These are phyloP conservation scores for Pseudococcus longispinus DNA, from an alignment of 2,888 invertebrate species.

Conservation along the genomic window DNA sequence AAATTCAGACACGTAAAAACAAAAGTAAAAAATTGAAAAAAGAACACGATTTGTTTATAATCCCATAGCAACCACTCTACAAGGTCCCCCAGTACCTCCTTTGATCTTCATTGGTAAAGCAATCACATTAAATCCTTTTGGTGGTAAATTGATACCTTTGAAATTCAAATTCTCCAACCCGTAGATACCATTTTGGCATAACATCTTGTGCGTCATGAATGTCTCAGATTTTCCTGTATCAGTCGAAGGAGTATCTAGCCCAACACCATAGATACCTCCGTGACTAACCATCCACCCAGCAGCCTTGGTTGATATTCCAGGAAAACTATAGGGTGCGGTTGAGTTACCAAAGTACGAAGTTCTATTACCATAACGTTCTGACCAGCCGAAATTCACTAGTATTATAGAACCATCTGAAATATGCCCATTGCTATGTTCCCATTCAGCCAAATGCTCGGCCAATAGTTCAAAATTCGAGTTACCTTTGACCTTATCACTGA, in stretches of 20 bases:
- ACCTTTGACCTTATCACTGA: conserved; percentile 58
- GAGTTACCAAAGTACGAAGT: conserved; percentile 57
- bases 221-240: conserved; percentile 67
- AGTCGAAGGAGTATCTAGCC: conserved; percentile 71
- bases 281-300: conserved; percentile 69
- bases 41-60: not conserved
- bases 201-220: conserved; percentile 66
- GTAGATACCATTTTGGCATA: conserved; percentile 65
- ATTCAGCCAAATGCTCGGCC: conserved; percentile 58
- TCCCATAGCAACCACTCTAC: not conserved
- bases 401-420: conserved; percentile 59
- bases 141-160: conserved; percentile 62
- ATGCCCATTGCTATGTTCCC: conserved; percentile 59
- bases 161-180: conserved; percentile 69
- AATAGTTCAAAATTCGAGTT: conserved; percentile 57
- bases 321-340: conserved; percentile 43
- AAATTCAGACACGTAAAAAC: not conserved
- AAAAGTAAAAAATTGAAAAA: not conserved
- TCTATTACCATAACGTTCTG: conserved; percentile 57
- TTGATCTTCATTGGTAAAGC: conserved; percentile 71
- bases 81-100: conserved; percentile 64
- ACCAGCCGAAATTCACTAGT: conserved; percentile 60
- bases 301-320: conserved; percentile 68
- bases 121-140: conserved; percentile 65
- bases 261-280: conserved; percentile 71